Base-by-base conservation (phyloP, 2,113 vertebrate genomes). In the Columbina picui region DNA sequence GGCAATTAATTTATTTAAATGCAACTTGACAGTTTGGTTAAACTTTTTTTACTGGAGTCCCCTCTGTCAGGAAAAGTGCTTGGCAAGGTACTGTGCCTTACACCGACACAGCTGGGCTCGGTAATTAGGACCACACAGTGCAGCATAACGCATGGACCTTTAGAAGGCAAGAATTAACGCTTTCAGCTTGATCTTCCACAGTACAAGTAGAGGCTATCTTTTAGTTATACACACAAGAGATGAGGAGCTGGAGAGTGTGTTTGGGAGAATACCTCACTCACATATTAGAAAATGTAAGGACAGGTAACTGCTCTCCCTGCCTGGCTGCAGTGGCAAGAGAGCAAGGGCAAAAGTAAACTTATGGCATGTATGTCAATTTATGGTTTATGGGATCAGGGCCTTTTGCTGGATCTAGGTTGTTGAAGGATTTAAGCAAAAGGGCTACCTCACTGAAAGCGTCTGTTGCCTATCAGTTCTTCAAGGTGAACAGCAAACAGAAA, bases 1-100 rank as follows among this genome's bases (percentile, higher is more conserved):
- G 70, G 20, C 55, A 94, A 89, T 85, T 83, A 71, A 90, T 92
- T 94, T 71, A 82, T 63, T 93, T 80, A 77, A 95, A 77, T 75
- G 9, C 39, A 84, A 30, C 65, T 76, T 87, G 57, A 68, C 68
- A 52, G 39, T 60, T 81, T 75, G 64, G 25, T 57, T 88, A 23
- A 45, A 29, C 17, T 70, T 55, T n/a, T 87, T 89, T 56, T 29
- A 14, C 57, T 87, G 71, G 67, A 55, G 26, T 63, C 39, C 11
- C 86, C 60, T 90, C 50, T 23, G 19, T 65, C 47, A 84, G n/a
- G 45, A 65, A 85, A 38, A 45, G 67, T 74, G 38, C 43, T 77
- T 69, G 68, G 45, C 36, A 91, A 75, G 45, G 41, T 21, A 52
- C 52, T 34, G 5, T 50, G 38, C 38, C 13, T 76, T 59, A 41